Percentiles rank a stretch among this genome's conserved stretches.
Conservation (phyloP, 2,113 vertebrate species). For the Ranitomeya imitator region DNA sequence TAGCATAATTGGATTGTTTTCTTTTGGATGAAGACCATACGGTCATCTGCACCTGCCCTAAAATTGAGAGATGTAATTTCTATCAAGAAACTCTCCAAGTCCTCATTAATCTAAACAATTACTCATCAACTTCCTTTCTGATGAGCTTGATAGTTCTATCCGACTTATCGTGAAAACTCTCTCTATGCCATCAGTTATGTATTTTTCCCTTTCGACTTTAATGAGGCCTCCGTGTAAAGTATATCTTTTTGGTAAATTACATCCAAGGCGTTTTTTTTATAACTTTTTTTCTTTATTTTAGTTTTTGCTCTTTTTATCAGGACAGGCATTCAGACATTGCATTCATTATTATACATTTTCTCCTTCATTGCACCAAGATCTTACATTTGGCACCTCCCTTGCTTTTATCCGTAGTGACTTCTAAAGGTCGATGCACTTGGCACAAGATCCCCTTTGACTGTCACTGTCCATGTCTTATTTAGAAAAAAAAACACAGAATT, state of each 20-base stretch:
- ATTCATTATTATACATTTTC: slow-evolving; percentile 11
- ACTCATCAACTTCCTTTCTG: no score
- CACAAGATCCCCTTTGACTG: background rate
- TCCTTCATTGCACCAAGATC: slow-evolving; percentile 2
- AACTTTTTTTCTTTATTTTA: background rate
- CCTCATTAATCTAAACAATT: no score
- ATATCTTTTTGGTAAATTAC: background rate
- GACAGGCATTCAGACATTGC: background rate
- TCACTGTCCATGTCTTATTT: slow-evolving; percentile 11
- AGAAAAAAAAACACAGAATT: background rate
- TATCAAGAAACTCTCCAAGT: no score
- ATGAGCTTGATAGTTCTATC: no score
- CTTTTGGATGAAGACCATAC: no score
- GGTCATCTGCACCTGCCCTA: no score
- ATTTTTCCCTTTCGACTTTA: no score
- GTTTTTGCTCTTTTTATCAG: background rate
- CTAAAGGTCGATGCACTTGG: slow-evolving; percentile 2
- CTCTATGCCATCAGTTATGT: no score
- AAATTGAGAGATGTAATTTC: no score
- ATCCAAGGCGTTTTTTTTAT: background rate
- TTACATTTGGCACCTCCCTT: slow-evolving; percentile 5
- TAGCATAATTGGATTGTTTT: no score
- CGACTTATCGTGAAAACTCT: no score
- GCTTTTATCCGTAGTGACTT: background rate
- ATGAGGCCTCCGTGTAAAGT: no score